Conservation (phyloP, 2,888 invertebrate genomes). For the Chloroclystis v-ata region DNA sequence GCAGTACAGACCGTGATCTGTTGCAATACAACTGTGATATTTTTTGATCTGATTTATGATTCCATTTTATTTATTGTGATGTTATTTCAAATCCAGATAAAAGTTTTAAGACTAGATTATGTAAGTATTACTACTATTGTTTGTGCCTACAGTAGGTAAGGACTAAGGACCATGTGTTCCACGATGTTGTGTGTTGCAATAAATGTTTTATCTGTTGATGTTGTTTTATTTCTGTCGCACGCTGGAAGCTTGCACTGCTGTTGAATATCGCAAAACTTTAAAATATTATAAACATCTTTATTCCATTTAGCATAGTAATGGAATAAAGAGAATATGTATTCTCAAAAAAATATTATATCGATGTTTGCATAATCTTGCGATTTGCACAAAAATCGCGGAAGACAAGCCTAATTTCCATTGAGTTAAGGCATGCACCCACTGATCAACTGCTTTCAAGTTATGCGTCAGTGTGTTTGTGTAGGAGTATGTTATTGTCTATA, state of each 20-base stretch:
- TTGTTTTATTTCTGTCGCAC: constrained; percentile 9
- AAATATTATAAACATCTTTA: no score
- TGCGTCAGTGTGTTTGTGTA: no score
- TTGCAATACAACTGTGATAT: constrained; percentile 13
- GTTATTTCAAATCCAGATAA: constrained; percentile 5
- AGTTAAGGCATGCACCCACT: not conserved
- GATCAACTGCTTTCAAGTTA: not conserved
- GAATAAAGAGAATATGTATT: no score
- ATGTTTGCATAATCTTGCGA: no score
- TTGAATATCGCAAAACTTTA: no score
- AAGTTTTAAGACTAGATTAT: constrained; percentile 3
- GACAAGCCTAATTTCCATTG: not conserved
- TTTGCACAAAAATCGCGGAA: not conserved
- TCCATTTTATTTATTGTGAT: constrained; percentile 1
- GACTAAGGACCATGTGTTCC: no score
- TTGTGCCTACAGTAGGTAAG: constrained; percentile 1
- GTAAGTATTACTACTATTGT: constrained; percentile 10
- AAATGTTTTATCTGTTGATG: constrained; percentile 30
- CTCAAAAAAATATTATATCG: no score
- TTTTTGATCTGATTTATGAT: constrained; percentile 16
- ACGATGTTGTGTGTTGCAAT: constrained; percentile 31
- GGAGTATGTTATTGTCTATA: not conserved
- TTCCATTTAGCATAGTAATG: no score
- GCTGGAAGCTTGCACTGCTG: no score
- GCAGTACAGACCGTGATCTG: no score